Evolutionary conservation across 2,797 vertebrate genomes (phyloP).

Genomic region (Micropoecilia bifurca): DNA sequence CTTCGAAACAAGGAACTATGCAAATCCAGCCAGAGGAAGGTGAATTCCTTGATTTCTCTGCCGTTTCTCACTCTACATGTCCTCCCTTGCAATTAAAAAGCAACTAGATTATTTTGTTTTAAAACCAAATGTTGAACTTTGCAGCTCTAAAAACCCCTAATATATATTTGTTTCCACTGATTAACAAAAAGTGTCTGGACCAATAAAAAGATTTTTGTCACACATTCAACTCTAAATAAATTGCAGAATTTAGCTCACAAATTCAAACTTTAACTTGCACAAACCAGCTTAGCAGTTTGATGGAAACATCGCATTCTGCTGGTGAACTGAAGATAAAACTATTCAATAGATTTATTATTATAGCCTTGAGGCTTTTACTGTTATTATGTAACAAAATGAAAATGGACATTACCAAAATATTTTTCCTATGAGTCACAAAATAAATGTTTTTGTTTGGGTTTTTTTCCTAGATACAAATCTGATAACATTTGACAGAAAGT

Average conservation of each 20-base stretch:
- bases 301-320: constrained; percentile 26
- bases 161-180: not conserved
- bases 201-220: not conserved
- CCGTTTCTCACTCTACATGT: not conserved
- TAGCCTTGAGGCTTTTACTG: not conserved
- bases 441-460: not conserved
- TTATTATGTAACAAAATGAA: not conserved
- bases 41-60: not conserved
- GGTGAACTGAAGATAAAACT: constrained; percentile 3
- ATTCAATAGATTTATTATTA: not conserved
- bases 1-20: not conserved
- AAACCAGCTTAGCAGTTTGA: not conserved
- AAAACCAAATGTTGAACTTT: not conserved
- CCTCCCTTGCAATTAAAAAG: not conserved
- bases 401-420: not conserved
- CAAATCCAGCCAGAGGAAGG: not conserved
- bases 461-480: not conserved
- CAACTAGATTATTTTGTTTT: not conserved
- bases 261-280: not conserved
- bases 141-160: not conserved
- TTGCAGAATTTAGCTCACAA: not conserved
- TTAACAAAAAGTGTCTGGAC: too few relatives aligned
- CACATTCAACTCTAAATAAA: not conserved
- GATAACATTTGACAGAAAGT: not conserved
- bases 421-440: not conserved